These are phyloP conservation scores for Drosophila lowei DNA, from an alignment of 1,140 invertebrate species.

Conservation along the genomic window DNA sequence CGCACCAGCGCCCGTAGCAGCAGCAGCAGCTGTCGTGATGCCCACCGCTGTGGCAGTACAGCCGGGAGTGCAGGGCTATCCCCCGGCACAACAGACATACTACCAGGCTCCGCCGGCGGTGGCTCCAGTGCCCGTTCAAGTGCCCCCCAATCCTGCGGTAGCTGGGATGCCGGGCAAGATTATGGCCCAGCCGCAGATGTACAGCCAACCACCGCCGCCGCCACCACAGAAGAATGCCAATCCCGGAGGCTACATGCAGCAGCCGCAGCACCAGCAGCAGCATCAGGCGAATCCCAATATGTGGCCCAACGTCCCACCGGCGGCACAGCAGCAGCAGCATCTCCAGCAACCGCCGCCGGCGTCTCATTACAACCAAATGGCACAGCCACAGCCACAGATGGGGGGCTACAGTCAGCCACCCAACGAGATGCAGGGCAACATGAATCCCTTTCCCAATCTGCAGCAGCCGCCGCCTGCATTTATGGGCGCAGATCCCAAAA, in stretches of 20 bases:
- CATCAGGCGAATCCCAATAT: conserved; percentile 8
- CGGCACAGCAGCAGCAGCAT: conserved; percentile 1
- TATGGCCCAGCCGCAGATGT: conserved; percentile 72
- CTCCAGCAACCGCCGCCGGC: conserved; percentile 21
- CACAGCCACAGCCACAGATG: too few species aligned
- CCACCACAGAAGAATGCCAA: conserved; percentile 59
- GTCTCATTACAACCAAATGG: conserved; percentile 28
- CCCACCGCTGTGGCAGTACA: background rate
- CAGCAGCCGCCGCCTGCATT: conserved; percentile 59
- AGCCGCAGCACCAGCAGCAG: conserved; percentile 15
- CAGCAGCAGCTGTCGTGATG: conserved; percentile 5
- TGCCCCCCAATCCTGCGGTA: conserved; percentile 24
- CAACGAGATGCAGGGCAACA: conserved; percentile 23
- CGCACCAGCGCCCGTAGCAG: conserved; percentile 12
- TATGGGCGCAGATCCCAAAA: conserved; percentile 15
- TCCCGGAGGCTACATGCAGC: conserved; percentile 10
- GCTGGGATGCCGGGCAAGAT: conserved; percentile 52
- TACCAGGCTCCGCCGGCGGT: conserved; percentile 4
- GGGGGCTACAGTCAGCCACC: too few species aligned
- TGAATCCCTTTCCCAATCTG: conserved; percentile 53
- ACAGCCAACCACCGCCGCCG: conserved; percentile 83
- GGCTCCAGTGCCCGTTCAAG: conserved; percentile 26
- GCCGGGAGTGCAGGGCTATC: conserved; percentile 44
- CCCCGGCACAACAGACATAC: conserved; percentile 11
- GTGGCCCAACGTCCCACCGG: too few species aligned